Percentiles rank a stretch among this genome's conserved stretches.
Evolutionary conservation across 2,888 invertebrate species (phyloP).

Genomic region (Scaptomyza cyrtandrae): DNA sequence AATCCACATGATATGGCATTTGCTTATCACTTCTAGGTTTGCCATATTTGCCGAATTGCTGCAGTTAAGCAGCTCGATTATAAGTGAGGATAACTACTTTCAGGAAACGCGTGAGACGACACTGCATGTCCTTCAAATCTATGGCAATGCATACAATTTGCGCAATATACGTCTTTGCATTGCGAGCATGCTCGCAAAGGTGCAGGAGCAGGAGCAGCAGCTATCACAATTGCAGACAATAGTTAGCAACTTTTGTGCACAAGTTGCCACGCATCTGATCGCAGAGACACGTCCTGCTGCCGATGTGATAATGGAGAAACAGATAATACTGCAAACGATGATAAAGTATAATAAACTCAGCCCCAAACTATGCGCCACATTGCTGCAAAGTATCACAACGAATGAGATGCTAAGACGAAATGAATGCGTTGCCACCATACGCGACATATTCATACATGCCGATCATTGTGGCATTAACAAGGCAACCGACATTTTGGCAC

Average conservation of each 20-base stretch:
- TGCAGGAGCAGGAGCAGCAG: conserved; percentile 28
- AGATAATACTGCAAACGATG: conserved; percentile 70
- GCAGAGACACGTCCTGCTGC: conserved; percentile 54
- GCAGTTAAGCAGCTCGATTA: conserved; percentile 56
- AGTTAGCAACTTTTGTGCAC: conserved; percentile 29
- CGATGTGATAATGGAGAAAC: conserved; percentile 77
- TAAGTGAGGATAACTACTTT: conserved; percentile 78
- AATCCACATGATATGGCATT: no score
- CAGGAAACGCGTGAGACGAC: conserved; percentile 59
- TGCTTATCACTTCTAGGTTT: conserved; percentile 58
- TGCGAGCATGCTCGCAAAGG: conserved; percentile 60
- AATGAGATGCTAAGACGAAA: conserved; percentile 74
- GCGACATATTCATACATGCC: conserved; percentile 70
- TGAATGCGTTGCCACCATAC: conserved; percentile 79
- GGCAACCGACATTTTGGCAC: conserved; percentile 62
- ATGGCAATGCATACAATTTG: conserved; percentile 67
- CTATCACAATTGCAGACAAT: conserved; percentile 40
- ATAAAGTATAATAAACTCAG: conserved; percentile 68
- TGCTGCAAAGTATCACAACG: conserved; percentile 71
- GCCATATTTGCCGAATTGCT: conserved; percentile 77
- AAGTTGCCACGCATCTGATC: conserved; percentile 70
- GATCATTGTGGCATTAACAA: conserved; percentile 75
- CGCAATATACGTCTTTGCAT: conserved; percentile 68
- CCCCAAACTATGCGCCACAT: conserved; percentile 49
- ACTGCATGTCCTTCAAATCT: conserved; percentile 60